phyloP scores from a whole-genome alignment of 2,113 vertebrate genomes.

The Dipodomys stephensi region DNA sequence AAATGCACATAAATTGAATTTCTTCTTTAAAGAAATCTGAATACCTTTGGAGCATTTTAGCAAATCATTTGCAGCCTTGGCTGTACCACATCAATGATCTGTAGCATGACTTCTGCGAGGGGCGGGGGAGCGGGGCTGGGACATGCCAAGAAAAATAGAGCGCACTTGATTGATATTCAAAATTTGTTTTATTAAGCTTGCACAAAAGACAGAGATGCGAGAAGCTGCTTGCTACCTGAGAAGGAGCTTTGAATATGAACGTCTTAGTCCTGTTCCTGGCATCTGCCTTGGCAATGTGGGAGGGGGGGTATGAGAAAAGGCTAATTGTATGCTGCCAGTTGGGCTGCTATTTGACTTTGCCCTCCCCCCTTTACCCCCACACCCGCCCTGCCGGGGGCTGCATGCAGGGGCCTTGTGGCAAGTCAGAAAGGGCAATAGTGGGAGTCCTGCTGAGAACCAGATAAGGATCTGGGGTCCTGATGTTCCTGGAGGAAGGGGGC shows the following conservation, averaged over 20 bases:
- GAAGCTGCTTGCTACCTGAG: conserved; percentile 83
- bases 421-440: conserved; percentile 62
- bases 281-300: conserved; percentile 35
- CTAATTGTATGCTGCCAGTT: background rate
- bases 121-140: conserved; percentile 85
- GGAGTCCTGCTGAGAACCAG: conserved; percentile 16
- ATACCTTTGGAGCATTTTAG: conserved; percentile 97
- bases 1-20: conserved; percentile 99
- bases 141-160: conserved; percentile 97
- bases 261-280: conserved; percentile 66
- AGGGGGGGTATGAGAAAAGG: background rate
- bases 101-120: conserved; percentile 90
- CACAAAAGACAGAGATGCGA: conserved; percentile 89
- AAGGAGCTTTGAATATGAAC: conserved; percentile 83
- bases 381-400: background rate
- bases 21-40: conserved; percentile 96
- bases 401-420: conserved; percentile 67
- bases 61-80: conserved; percentile 98
- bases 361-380: background rate
- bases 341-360: conserved; percentile 65
- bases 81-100: conserved; percentile 96
- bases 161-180: conserved; percentile 96
- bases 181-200: conserved; percentile 97
- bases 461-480: conserved; percentile 26
- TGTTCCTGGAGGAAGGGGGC: no score